A percentile compares a stretch with the other conserved stretches of the same genome.
phyloP scores from a whole-genome alignment of 2,888 invertebrate genomes.

The Chrysolina haemoptera region DNA sequence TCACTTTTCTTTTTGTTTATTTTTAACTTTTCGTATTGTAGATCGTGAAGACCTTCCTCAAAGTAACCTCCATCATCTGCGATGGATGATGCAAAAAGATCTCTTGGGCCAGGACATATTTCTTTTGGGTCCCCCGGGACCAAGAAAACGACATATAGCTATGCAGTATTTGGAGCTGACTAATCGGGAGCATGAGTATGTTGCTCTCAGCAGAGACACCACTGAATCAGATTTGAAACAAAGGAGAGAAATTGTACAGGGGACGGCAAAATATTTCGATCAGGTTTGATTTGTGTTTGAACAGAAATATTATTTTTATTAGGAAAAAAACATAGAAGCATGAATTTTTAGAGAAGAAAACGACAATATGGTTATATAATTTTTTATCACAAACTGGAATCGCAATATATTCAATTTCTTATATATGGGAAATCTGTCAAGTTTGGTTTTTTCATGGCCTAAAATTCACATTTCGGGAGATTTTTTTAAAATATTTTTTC shows the following conservation, averaged over 20 bases:
- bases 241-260: conserved; percentile 89
- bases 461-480: no score
- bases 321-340: no score
- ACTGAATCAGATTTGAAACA: conserved; percentile 98
- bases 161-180: conserved; percentile 92
- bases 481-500: no score
- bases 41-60: conserved; percentile 78
- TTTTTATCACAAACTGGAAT: no score
- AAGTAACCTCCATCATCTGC: conserved; percentile 83
- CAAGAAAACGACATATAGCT: conserved; percentile 84
- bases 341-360: no score
- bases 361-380: no score
- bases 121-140: conserved; percentile 92
- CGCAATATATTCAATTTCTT: no score
- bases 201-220: conserved; percentile 94
- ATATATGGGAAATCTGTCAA: no score
- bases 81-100: conserved; percentile 98
- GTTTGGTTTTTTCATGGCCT: no score
- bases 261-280: conserved; percentile 93
- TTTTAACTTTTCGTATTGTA: conserved; percentile 54
- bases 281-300: conserved; percentile 74
- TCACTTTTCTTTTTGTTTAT: no score
- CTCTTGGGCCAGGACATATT: conserved; percentile 95
- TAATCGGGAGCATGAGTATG: conserved; percentile 92
- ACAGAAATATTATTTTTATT: not conserved